Evolutionary conservation across 2,113 vertebrate species (phyloP).

Genomic region (Cryptomyrus ogoouensis): DNA sequence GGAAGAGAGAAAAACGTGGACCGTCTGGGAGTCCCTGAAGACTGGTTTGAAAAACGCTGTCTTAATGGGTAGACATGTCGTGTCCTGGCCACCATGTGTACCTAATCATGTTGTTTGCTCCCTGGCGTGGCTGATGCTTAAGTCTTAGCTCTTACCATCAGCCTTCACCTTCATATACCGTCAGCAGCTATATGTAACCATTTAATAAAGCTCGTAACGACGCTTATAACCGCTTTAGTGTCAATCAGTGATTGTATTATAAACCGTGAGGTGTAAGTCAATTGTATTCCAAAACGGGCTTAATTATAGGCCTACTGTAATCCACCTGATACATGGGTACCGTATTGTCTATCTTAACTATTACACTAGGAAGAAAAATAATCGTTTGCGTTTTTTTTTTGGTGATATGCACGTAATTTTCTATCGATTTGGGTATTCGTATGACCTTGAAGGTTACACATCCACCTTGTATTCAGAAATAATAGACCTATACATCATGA

Average conservation of each 20-base stretch:
- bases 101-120: too few relatives aligned
- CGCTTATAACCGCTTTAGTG: not conserved
- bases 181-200: not conserved
- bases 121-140: too few relatives aligned
- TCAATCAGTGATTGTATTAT: not conserved
- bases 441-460: not conserved
- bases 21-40: too few relatives aligned
- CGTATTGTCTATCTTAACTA: not conserved
- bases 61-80: too few relatives aligned
- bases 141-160: not conserved
- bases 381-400: not conserved
- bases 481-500: not conserved
- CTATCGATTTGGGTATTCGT: not conserved
- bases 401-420: not conserved
- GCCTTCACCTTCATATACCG: not conserved
- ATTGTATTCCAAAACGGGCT: not conserved
- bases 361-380: not conserved
- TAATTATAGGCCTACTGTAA: not conserved
- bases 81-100: too few relatives aligned
- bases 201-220: not conserved
- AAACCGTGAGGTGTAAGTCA: not conserved
- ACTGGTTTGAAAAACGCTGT: too few relatives aligned
- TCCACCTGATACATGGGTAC: not conserved
- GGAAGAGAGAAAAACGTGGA: too few relatives aligned
- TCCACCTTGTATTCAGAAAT: not conserved